Percentiles rank a stretch among this genome's conserved stretches.
These are phyloP conservation scores for Catocala fraxini DNA, from an alignment of 2,888 invertebrate species.

Conservation along the genomic window DNA sequence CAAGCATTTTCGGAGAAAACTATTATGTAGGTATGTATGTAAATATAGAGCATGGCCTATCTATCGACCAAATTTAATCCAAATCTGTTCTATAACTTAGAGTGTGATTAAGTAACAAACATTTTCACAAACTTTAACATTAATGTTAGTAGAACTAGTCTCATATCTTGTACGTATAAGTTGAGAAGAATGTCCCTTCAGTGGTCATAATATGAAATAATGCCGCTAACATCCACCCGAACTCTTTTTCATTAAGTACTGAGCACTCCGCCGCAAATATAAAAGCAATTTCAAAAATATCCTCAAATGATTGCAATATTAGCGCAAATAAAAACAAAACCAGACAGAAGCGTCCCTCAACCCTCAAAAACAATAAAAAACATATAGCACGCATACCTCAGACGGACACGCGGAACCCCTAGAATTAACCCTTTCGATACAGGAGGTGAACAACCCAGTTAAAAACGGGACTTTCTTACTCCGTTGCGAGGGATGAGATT, in stretches of 20 bases:
- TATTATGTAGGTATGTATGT: too few relatives aligned
- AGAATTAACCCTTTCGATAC: constrained; percentile 84
- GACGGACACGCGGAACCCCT: constrained; percentile 78
- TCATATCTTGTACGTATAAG: background rate
- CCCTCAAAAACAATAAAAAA: constrained; percentile 73
- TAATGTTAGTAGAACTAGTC: too few relatives aligned
- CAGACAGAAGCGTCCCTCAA: constrained; percentile 64
- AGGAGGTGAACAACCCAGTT: constrained; percentile 84
- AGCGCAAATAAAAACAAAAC: constrained; percentile 60
- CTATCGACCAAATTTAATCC: too few relatives aligned
- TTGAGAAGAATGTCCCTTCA: background rate
- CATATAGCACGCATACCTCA: constrained; percentile 76
- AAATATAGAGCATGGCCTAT: too few relatives aligned
- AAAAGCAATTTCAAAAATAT: constrained; percentile 50
- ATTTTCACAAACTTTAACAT: too few relatives aligned
- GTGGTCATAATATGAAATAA: background rate
- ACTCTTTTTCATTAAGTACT: constrained; percentile 10
- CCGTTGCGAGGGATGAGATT: constrained; percentile 46
- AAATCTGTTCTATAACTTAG: too few relatives aligned
- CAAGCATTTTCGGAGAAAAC: too few relatives aligned
- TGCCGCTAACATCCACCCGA: background rate
- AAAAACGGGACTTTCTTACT: constrained; percentile 74
- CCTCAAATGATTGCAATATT: constrained; percentile 52
- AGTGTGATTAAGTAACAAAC: too few relatives aligned
- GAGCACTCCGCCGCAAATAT: constrained; percentile 38